phyloP scores from a whole-genome alignment of 2,797 vertebrate species.

The Natrix natrix region DNA sequence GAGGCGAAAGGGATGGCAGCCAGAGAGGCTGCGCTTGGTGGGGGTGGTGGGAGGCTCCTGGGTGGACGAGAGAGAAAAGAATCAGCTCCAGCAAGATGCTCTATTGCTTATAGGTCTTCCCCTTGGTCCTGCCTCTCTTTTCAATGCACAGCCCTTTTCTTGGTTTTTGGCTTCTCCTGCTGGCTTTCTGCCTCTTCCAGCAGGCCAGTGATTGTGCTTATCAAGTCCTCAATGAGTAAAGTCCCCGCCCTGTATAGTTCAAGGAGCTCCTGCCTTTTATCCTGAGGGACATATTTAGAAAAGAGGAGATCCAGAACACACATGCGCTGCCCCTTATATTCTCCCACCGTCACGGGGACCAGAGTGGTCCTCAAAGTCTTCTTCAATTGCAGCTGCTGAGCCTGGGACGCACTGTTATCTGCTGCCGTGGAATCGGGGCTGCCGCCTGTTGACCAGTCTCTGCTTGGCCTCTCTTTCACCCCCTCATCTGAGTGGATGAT shows the following conservation, averaged over 20 bases:
- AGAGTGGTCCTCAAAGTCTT: constrained; percentile 63
- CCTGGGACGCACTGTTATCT: fast-evolving
- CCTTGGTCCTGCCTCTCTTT: neutral
- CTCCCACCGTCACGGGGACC: constrained; percentile 48
- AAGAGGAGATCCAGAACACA: constrained; percentile 42
- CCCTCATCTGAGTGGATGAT: neutral
- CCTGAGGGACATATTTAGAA: constrained; percentile 42
- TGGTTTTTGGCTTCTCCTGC: constrained; percentile 45
- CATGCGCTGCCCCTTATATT: constrained; percentile 29
- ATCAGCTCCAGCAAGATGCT: neutral
- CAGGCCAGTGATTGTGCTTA: constrained; percentile 60
- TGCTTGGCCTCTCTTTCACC: neutral
- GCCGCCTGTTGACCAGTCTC: constrained; percentile 37
- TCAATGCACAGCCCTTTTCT: neutral
- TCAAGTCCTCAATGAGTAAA: constrained; percentile 73
- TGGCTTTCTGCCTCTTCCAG: constrained; percentile 43
- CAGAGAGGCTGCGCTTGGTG: neutral
- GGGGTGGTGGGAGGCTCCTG: fast-evolving
- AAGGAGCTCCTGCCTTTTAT: constrained; percentile 33
- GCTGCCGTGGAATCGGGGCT: neutral
- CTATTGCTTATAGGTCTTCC: fast-evolving
- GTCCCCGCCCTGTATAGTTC: constrained; percentile 54
- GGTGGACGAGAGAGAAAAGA: neutral
- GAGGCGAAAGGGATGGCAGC: neutral
- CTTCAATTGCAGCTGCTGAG: constrained; percentile 52